Conservation (phyloP, 2,113 vertebrate species). For the Neopipo cinnamomea region DNA sequence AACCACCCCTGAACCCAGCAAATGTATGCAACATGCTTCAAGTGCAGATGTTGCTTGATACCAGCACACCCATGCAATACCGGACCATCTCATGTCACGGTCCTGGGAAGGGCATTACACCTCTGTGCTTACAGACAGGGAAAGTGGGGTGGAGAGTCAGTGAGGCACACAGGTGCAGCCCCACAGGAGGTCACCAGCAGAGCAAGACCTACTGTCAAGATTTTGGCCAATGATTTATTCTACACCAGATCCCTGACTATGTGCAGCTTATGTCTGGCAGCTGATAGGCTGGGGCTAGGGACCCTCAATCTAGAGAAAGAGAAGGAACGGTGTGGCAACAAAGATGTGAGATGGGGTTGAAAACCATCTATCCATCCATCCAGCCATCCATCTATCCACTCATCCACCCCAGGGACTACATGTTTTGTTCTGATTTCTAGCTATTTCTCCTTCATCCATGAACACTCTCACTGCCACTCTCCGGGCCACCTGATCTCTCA, state of each 20-base stretch:
- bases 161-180: background rate
- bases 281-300: background rate
- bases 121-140: background rate
- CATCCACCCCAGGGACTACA: background rate
- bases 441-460: background rate
- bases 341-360: background rate
- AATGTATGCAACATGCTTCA: background rate
- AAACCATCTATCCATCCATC: background rate
- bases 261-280: background rate
- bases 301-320: background rate
- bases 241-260: background rate
- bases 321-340: background rate
- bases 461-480: fast-evolving
- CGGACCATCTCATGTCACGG: fast-evolving
- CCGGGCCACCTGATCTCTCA: fast-evolving
- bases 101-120: background rate
- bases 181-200: background rate
- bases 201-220: background rate
- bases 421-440: background rate
- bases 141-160: fast-evolving
- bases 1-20: background rate
- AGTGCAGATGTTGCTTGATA: background rate
- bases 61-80: background rate
- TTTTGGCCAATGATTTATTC: background rate
- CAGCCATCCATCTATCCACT: background rate